Base-by-base conservation (phyloP, 2,797 vertebrate species). In the Sandelia bainsii region DNA sequence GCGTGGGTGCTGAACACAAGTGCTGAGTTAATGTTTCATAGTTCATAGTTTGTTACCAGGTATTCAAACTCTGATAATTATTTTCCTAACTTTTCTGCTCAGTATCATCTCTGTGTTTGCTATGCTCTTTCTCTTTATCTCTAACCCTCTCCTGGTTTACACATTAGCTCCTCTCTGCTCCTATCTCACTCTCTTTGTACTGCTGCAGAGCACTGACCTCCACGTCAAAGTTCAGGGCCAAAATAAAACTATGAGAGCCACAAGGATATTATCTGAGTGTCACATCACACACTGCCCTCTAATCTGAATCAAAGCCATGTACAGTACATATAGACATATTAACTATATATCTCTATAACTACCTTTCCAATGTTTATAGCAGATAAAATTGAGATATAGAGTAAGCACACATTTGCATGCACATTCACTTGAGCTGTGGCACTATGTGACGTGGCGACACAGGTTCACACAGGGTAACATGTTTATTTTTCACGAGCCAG, bases 151-250 rank as follows among this genome's bases (percentile, higher is more conserved):
- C 37, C 62, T 75, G 74, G 81, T 72, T 83, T 80, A 80, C 72
- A 83, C 73, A 87, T 85, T 72, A 85, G 70, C 85, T 81, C 60
- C 53, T 64, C 53, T 49, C 67, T 13, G 52, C 72, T 72, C 27
- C 57, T 73, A 27, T 71, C 77, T 32, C 59, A 3, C 42, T 39
- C 58, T 61, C 49, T 19, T 46, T 9, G 69, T 46, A 37, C 53
- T 11, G 57, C 49, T 12, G 60, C 63, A 69, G 58, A 56, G 65
- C 75, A 48, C 17, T 64, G 82, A 90, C 62, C 84, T 59, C 64
- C 51, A 52, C 80, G 90, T 89, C 86, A 88, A 77, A 87, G 82
- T 59, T 87, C 82, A 81, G 79, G 74, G 79, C 77, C 62, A 69
- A 81, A 84, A 79, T 77, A 74, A 87, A 89, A 69, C 74, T 16